Percentiles rank a stretch among this genome's conserved stretches.
phyloP scores from a whole-genome alignment of 2,797 vertebrate genomes.

The Moxostoma hubbsi region DNA sequence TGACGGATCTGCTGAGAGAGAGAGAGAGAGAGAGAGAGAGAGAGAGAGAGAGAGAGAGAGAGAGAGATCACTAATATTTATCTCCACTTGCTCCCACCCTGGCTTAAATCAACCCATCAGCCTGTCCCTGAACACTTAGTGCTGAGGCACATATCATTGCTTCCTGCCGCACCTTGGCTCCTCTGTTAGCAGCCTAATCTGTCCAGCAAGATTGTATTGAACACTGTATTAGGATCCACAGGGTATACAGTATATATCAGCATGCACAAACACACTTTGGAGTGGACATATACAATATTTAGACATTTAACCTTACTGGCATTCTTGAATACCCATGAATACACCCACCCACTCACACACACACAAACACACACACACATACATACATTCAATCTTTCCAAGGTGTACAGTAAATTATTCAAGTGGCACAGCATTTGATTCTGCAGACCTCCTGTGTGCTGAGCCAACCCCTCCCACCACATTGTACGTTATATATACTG shows the following conservation, averaged over 20 bases:
- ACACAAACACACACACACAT: constrained; percentile 66
- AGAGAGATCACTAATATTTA: constrained; percentile 60
- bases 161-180: constrained; percentile 32
- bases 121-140: constrained; percentile 59
- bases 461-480: background rate
- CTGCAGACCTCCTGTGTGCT: constrained; percentile 81
- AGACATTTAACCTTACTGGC: constrained; percentile 76
- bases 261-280: constrained; percentile 63
- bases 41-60: no score
- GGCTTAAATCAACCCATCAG: constrained; percentile 63
- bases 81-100: constrained; percentile 56
- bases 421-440: constrained; percentile 84
- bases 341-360: constrained; percentile 67
- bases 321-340: constrained; percentile 72
- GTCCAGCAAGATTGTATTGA: constrained; percentile 58
- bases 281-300: constrained; percentile 82
- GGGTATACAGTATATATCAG: constrained; percentile 48
- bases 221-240: constrained; percentile 52
- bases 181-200: constrained; percentile 55
- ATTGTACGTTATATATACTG: background rate
- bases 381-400: constrained; percentile 64
- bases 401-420: constrained; percentile 79
- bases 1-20: constrained; percentile 62
- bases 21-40: constrained; percentile 33
- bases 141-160: constrained; percentile 53